Base-by-base conservation (phyloP, 2,888 invertebrate species). In the Calliphora vomitoria region DNA sequence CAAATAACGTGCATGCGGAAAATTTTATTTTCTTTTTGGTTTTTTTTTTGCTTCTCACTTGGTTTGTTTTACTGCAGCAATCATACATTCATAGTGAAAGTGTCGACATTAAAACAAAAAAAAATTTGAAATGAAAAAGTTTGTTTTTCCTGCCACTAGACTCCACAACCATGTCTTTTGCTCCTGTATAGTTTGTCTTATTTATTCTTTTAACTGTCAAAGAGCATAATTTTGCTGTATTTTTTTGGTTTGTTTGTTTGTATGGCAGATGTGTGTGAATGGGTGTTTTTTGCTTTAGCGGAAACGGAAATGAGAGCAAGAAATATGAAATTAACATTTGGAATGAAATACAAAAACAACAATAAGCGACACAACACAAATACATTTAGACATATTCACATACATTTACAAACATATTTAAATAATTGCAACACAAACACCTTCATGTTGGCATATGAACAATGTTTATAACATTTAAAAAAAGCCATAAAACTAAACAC, bases 181-280 rank as follows among this genome's bases (percentile, higher is more conserved):
- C 69, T 71, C 20, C 38, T 85, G 62, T 25, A 69, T 53, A 69
- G 78, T 82, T 82, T 86, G 79, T 82, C 74, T 75, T 86, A 86
- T 82, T 82, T 86, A 82, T 86, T 55, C 79, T 80, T 79, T 71
- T 50, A 86, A 64, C 79, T 86, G 86, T 80, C 79, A 86, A 86
- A 82, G 75, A 86, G 86, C 82, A 82, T 86, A 86, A 74, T 82
- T 82, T 86, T 75, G 18, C n/a, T 15, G 82, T 78, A 81, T 25
- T 62, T 80, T 64, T 71, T 58, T 15, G 44, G 5, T 64, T 44
- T 75, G 35, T 68, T 47, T 55, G n/a, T 58, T 64, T 44, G 25
- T 38, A 10, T 18, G 25, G 55, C 1, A 8, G 13, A 44, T 47
- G 1, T 18, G 8, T 18, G 38, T 50, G 41, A 38, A 41, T 44